These are phyloP conservation scores for Eupsilia transversa DNA, from an alignment of 2,888 invertebrate species.

Conservation along the genomic window DNA sequence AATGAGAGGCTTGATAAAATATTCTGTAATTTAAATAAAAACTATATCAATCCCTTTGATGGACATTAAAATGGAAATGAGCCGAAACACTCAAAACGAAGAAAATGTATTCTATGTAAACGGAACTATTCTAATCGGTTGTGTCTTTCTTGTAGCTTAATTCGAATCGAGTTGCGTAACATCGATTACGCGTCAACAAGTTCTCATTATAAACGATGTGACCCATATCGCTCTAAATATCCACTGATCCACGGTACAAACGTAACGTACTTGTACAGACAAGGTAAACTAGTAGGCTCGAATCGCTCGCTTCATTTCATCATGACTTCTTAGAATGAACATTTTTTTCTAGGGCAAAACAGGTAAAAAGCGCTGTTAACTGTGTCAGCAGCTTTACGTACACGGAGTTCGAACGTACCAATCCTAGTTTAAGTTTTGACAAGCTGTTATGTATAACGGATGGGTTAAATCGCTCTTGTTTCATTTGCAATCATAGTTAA, in stretches of 20 bases:
- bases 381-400: constrained; percentile 39
- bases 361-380: constrained; percentile 43
- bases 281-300: constrained; percentile 65
- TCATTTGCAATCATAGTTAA: neutral
- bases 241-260: constrained; percentile 68
- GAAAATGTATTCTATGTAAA: neutral
- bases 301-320: constrained; percentile 50
- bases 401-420: neutral
- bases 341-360: constrained; percentile 52
- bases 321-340: constrained; percentile 36
- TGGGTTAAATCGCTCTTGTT: neutral
- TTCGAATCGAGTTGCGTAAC: constrained; percentile 63
- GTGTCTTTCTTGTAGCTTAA: constrained; percentile 8
- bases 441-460: neutral
- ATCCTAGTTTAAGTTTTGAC: constrained; percentile 3
- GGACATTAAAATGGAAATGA: constrained; percentile 38
- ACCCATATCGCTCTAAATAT: constrained; percentile 72
- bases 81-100: neutral
- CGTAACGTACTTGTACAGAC: constrained; percentile 63
- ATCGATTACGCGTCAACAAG: constrained; percentile 60
- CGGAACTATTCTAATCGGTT: constrained; percentile 29
- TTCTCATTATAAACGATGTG: constrained; percentile 63
- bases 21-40: constrained; percentile 26
- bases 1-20: constrained; percentile 20
- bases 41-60: neutral